phyloP scores from a whole-genome alignment of 2,113 vertebrate species.

The Podarcis raffonei region DNA sequence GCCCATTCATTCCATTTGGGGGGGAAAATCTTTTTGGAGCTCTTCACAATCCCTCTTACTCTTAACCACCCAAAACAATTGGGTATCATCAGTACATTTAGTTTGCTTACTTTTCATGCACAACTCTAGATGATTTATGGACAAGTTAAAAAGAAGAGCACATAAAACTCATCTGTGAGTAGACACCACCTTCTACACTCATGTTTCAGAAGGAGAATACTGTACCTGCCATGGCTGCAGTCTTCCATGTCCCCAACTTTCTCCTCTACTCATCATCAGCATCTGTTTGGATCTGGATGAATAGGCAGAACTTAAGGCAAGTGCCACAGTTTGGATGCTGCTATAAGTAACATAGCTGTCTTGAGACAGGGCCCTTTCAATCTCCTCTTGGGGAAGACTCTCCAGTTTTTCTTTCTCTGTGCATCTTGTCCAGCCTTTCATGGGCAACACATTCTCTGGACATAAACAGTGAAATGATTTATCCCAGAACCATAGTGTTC shows the following conservation, averaged over 20 bases:
- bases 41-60: too few species aligned
- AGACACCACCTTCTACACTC: too few species aligned
- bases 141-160: too few species aligned
- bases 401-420: background rate
- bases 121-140: too few species aligned
- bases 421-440: background rate
- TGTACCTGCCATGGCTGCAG: constrained; percentile 1
- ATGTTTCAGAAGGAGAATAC: background rate
- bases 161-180: too few species aligned
- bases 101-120: too few species aligned
- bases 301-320: background rate
- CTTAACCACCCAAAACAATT: too few species aligned
- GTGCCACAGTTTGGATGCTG: background rate
- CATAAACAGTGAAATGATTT: background rate
- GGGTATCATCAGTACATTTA: too few species aligned
- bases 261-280: too few species aligned
- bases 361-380: background rate
- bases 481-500: background rate
- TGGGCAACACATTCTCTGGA: background rate
- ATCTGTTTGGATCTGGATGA: background rate
- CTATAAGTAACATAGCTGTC: background rate
- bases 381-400: background rate
- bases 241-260: background rate
- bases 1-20: too few species aligned
- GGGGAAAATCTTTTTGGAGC: too few species aligned